Evolutionary conservation across 2,797 vertebrate species (phyloP), one percentile per base, ranked within the genome.

Genomic region (Danionella dracula): DNA sequence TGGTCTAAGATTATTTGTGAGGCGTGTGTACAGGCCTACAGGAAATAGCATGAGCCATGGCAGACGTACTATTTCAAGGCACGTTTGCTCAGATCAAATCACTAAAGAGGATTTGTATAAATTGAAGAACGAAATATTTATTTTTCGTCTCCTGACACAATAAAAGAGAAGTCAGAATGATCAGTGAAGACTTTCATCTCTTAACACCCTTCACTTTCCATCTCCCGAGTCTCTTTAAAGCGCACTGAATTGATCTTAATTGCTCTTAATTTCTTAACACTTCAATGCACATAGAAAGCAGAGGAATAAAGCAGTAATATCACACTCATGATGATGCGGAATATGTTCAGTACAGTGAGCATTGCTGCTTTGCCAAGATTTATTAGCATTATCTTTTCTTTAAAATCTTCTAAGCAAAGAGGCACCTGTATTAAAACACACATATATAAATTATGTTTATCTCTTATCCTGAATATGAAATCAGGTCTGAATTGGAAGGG

Each of bases 401-500:
- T 58, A 51, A 21, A 8, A 37, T 21, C 42, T 71, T 51, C 32
- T 32, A 29, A 54, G 55, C 50, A 51, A 80, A 57, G 60, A 60
- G 20, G 66, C 70, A 78, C 73, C 78, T 72, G 62, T 35, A 72
- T 76, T 68, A 64, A 56, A 75, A 68, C 44, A 53, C 66, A 70
- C 65, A 27, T n/a, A 69, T 61, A 78, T 71, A 68, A 71, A 74
- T 70, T 66, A 72, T 46, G 61, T 66, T 61, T 71, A 60, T 74
- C 60, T 70, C 63, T 77, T 62, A 67, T 70, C 60, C 53, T 70
- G 68, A 83, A 82, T 76, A 73, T 66, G 42, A 80, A 75, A 86
- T 81, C 67, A 73, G 75, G 60, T 56, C 58, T 55, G 87, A 85
- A 89, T 88, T 85, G 77, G 76, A 76, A 56, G 49, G 64, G 46